phyloP scores from a whole-genome alignment of 2,797 vertebrate species.

The Siniperca obscura region DNA sequence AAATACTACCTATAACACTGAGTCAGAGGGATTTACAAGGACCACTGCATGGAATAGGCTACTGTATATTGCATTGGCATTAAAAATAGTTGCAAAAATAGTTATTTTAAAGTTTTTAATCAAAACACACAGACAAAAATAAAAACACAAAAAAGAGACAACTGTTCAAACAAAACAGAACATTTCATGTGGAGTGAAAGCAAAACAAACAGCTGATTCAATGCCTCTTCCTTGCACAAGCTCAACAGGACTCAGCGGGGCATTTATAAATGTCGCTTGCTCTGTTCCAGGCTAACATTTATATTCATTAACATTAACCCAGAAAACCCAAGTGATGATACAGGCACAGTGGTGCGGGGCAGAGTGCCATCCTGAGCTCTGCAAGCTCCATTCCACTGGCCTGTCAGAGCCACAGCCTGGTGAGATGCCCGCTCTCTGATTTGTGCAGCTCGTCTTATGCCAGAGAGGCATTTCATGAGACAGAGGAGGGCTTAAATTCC shows the following conservation, averaged over 20 bases:
- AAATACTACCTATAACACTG: constrained; percentile 12
- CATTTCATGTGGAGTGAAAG: constrained; percentile 15
- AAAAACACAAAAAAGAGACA: background rate
- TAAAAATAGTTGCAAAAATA: background rate
- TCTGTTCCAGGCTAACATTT: constrained; percentile 54
- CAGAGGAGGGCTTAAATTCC: constrained; percentile 41
- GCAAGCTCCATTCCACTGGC: constrained; percentile 62
- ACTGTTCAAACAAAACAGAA: constrained; percentile 13
- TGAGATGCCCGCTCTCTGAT: constrained; percentile 74
- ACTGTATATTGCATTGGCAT: background rate
- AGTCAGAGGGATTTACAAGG: constrained; percentile 16
- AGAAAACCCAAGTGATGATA: constrained; percentile 55
- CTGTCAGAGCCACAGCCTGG: constrained; percentile 71
- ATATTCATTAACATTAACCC: constrained; percentile 67
- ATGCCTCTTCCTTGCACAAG: constrained; percentile 6
- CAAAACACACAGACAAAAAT: background rate
- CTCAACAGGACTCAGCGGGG: constrained; percentile 33
- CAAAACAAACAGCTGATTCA: constrained; percentile 24
- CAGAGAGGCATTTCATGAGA: constrained; percentile 64
- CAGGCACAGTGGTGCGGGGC: constrained; percentile 58
- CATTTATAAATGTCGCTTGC: constrained; percentile 51
- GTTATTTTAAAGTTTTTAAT: background rate
- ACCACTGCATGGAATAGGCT: background rate
- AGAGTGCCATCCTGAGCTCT: constrained; percentile 72
- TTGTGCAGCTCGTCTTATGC: constrained; percentile 59